Evolutionary conservation across 1,140 invertebrate genomes (phyloP).

Genomic region (Dendroctonus ponderosae): DNA sequence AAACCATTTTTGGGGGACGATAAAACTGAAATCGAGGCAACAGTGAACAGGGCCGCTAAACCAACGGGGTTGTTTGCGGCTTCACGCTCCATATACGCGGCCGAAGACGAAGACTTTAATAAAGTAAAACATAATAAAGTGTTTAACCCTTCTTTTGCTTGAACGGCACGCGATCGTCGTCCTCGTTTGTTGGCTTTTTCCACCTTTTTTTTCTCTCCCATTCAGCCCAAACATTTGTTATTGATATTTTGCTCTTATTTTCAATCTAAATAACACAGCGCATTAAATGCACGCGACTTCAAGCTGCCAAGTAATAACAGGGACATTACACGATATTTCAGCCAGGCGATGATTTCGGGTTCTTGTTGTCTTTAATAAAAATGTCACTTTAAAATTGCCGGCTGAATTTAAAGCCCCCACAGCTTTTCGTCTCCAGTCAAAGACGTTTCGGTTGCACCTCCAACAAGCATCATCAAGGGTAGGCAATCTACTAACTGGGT

Average conservation of each 20-base stretch:
- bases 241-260: slow-evolving; percentile 26
- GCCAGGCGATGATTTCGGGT: neutral
- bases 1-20: slow-evolving; percentile 8
- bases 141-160: slow-evolving; percentile 1
- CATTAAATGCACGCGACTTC: slow-evolving; percentile 14
- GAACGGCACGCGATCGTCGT: slow-evolving; percentile 9
- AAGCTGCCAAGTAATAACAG: slow-evolving; percentile 17
- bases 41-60: slow-evolving; percentile 6
- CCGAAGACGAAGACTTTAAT: neutral
- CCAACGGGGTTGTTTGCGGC: slow-evolving; percentile 27
- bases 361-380: no score
- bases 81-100: slow-evolving; percentile 24
- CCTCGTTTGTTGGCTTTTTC: neutral
- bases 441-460: no score
- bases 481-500: no score
- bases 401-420: no score
- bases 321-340: slow-evolving; percentile 23
- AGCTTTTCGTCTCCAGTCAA: no score
- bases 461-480: no score
- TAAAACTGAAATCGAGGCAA: slow-evolving; percentile 23
- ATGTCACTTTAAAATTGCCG: no score
- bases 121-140: neutral
- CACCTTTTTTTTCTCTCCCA: slow-evolving; percentile 1
- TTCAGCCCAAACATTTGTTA: slow-evolving; percentile 17
- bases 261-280: slow-evolving; percentile 7